Conservation (phyloP, 2,113 vertebrate species). For the Perccottus glenii region DNA sequence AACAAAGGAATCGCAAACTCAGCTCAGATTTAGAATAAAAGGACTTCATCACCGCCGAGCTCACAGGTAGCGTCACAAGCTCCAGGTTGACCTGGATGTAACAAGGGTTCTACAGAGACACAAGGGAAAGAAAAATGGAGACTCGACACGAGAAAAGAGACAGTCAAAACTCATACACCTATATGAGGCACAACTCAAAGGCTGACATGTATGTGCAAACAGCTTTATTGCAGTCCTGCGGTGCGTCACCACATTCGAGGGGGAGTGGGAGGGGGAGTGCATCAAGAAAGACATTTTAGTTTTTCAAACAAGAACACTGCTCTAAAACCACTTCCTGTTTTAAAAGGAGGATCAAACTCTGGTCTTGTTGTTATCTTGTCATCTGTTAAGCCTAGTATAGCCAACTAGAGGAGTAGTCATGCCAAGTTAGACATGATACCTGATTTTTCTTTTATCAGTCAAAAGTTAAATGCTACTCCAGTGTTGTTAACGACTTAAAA, state of each 20-base stretch:
- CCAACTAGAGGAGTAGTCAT: too few relatives aligned
- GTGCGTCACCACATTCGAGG: conserved; percentile 33
- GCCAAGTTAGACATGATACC: too few relatives aligned
- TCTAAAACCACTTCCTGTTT: conserved; percentile 4
- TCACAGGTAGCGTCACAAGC: conserved; percentile 1
- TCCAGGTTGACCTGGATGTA: not conserved
- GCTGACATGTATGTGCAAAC: conserved; percentile 57
- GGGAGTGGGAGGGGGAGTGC: conserved; percentile 1
- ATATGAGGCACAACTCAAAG: conserved; percentile 52
- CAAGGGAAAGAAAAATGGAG: not conserved
- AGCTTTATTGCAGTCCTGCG: conserved; percentile 66
- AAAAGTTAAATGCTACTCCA: too few relatives aligned
- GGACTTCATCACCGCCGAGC: not conserved
- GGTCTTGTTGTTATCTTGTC: too few relatives aligned
- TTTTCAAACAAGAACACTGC: not conserved
- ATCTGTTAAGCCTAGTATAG: too few relatives aligned
- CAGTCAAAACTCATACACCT: not conserved
- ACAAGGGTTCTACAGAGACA: not conserved
- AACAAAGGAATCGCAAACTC: conserved; percentile 10
- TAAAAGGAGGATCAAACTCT: not conserved
- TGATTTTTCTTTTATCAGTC: too few relatives aligned
- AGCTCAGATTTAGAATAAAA: conserved; percentile 7
- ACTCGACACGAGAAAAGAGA: not conserved
- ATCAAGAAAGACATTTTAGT: not conserved
- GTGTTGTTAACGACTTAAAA: not conserved